Base-by-base conservation (phyloP, 2,888 invertebrate genomes). In the Plutella xylostella region DNA sequence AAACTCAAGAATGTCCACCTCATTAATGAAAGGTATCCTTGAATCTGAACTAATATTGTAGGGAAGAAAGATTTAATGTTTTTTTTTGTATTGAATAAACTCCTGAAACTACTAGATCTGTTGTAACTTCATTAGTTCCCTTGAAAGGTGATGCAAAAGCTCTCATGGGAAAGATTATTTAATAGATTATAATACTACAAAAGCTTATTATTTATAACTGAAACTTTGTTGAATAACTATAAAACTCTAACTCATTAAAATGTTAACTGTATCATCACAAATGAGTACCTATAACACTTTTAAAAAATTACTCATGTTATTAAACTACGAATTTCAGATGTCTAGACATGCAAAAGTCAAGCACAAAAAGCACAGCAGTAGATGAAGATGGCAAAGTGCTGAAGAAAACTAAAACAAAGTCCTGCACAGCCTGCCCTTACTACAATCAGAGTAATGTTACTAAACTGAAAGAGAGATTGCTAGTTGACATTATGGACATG, bases 21-120 rank as follows among this genome's bases (percentile, higher is more conserved):
- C 21, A 95, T 98, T 21, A 98, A 98, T 85, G 97, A 98, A 75
- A 90, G 87, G 87, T 90, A 76, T 19, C 7, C 22, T 39, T 39
- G n/a, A n/a, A n/a, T 14, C 7, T 33, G 2, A n/a, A 7, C 14
- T 33, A 33, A 3, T 15, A 9, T 33, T 33, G 7, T 34, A 7
- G 34, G 34, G n/a, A 3, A 2, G n/a, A n/a, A n/a, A n/a, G n/a
- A n/a, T 35, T 2, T 7, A 35, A 35, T 25, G 25, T 1, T 15
- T 37, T 6, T 11, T 17, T 37, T 18, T 37, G 1, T 19, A 2
- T 19, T 1, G n/a, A n/a, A n/a, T n/a, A n/a, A n/a, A n/a, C n/a
- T n/a, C n/a, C n/a, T n/a, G n/a, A n/a, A n/a, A n/a, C n/a, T n/a
- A n/a, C n/a, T n/a, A n/a, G n/a, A n/a, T n/a, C n/a, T n/a, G n/a